Evolutionary conservation across 2,888 invertebrate genomes (phyloP).

Genomic region (Tetrapedia diversipes): DNA sequence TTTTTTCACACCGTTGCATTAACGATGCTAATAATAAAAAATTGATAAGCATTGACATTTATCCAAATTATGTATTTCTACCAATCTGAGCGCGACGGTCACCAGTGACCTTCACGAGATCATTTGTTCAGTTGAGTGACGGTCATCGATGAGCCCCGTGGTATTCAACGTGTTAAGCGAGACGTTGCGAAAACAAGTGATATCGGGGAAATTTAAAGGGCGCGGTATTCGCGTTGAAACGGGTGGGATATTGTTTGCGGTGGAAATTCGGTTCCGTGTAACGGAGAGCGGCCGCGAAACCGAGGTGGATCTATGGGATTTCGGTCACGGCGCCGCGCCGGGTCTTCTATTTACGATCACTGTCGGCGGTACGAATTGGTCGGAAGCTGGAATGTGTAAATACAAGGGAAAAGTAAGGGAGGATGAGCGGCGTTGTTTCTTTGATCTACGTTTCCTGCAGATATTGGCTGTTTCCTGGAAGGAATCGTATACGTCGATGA

Average conservation of each 20-base stretch:
- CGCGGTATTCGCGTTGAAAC: conserved; percentile 5
- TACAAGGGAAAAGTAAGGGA: neutral
- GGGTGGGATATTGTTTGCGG: conserved; percentile 20
- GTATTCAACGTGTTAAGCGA: neutral
- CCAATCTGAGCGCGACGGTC: too few relatives aligned
- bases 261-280: conserved; percentile 17
- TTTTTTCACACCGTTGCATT: too few relatives aligned
- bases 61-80: too few relatives aligned
- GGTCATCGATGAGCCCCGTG: too few relatives aligned
- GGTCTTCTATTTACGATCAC: conserved; percentile 38
- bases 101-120: too few relatives aligned
- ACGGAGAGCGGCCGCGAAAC: neutral
- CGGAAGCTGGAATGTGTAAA: too few relatives aligned
- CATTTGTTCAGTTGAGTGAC: too few relatives aligned
- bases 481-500: neutral
- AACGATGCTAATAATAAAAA: too few relatives aligned
- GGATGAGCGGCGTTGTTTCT: neutral
- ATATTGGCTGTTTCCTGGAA: neutral
- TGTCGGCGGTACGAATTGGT: too few relatives aligned
- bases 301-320: neutral
- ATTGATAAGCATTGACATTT: too few relatives aligned
- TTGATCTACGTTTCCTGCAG: neutral
- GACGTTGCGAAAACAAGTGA: conserved; percentile 8
- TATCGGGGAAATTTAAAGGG: conserved; percentile 15
- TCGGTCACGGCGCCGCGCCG: conserved; percentile 8